Evolutionary conservation across 2,797 vertebrate species (phyloP), one percentile per base, ranked within the genome.

Genomic region (Chromis chromis): DNA sequence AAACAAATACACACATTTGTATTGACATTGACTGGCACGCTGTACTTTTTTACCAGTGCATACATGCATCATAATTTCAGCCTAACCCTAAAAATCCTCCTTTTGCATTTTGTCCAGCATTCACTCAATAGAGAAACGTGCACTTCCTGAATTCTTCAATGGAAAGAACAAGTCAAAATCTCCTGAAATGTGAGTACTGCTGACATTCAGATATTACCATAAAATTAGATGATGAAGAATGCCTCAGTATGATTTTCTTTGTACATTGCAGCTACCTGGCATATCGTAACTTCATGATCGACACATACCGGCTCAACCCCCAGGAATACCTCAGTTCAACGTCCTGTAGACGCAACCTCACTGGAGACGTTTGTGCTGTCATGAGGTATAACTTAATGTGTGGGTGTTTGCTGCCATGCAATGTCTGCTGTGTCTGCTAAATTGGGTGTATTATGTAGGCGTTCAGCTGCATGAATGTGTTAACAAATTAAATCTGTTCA

Each of bases 161-260:
- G 96, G 96, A 1, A 99, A 98, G 79, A 99, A 99, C 89, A 99
- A 99, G 84, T 99, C 98, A 42, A 99, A 99, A 94, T 96, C 97
- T 25, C 96, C 97, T 61, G 98, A 99, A 92, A 98, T 98, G 98
- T 99, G 81, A 97, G 97, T 94, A 52, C 10, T n/a, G 16, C 63
- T 63, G 24, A 65, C 28, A 28, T 19, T 60, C 27, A 31, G 19
- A 33, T 16, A 27, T 71, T 3, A 56, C 0, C 2, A 12, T 14
- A 21, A 2, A n/a, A 1, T 12, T 2, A 12, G 7, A n/a, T 40
- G 21, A 49, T 50, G 16, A 2, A 48, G 17, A 76, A 46, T 19
- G 1, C 1, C 0, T 60, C 16, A 28, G 12, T 36, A 10, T 9
- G 10, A 33, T 36, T 16, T 31, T 64, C 28, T 11, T 11, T 68